These are phyloP conservation scores for Endotricha flammealis DNA, from an alignment of 2,888 invertebrate genomes.

Conservation along the genomic window DNA sequence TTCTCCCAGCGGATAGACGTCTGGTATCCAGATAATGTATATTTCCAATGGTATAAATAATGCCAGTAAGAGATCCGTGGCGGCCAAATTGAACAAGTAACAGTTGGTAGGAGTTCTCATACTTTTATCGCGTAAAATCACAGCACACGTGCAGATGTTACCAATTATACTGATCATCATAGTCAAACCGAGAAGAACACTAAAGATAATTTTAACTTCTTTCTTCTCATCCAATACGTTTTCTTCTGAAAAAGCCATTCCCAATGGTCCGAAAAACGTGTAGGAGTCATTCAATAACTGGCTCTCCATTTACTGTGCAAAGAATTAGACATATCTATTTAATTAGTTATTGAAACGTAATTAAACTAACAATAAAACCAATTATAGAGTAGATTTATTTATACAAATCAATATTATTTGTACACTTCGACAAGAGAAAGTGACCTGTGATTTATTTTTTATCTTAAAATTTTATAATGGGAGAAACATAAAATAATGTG, in stretches of 20 bases:
- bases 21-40: conserved; percentile 85
- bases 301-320: neutral
- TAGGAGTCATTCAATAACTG: conserved; percentile 45
- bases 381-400: no score
- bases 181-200: conserved; percentile 79
- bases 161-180: conserved; percentile 85
- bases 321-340: no score
- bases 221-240: conserved; percentile 68
- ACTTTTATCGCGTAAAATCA: conserved; percentile 83
- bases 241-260: conserved; percentile 48
- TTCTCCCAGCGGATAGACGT: conserved; percentile 86
- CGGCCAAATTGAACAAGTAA: conserved; percentile 87
- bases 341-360: neutral
- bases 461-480: no score
- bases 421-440: no score
- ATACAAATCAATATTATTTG: no score
- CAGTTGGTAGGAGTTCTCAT: conserved; percentile 92
- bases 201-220: conserved; percentile 70
- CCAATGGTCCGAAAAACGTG: conserved; percentile 52
- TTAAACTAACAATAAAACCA: no score
- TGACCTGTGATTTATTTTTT: no score
- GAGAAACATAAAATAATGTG: no score
- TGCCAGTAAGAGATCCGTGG: conserved; percentile 85
- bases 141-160: conserved; percentile 86
- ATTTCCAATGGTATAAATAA: conserved; percentile 88